Conservation (phyloP, 2,113 vertebrate species). For the Gorilla gorilla region DNA sequence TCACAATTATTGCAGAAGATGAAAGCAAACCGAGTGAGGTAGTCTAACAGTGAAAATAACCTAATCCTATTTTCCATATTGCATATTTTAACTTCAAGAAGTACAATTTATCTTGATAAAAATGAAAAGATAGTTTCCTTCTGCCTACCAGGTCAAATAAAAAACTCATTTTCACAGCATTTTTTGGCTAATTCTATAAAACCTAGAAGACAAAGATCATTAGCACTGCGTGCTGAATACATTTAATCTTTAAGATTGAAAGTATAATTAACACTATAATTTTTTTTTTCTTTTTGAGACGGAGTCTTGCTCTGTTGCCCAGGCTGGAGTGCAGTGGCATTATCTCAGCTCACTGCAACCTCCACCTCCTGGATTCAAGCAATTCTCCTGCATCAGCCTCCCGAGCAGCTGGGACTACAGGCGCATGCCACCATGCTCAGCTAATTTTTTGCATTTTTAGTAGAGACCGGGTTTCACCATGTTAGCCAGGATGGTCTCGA, state of each 20-base stretch:
- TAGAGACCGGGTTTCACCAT: too few relatives aligned
- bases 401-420: too few relatives aligned
- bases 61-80: not conserved
- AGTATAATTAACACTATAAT: not conserved
- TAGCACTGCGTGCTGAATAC: not conserved
- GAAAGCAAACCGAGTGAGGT: not conserved
- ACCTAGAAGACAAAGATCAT: not conserved
- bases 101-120: not conserved
- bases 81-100: not conserved
- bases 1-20: constrained; percentile 21
- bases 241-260: not conserved
- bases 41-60: not conserved
- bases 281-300: not conserved
- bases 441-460: too few relatives aligned
- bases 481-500: too few relatives aligned
- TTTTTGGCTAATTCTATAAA: not conserved
- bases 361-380: too few relatives aligned
- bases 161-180: not conserved
- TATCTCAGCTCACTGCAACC: too few relatives aligned
- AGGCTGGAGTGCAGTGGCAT: too few relatives aligned
- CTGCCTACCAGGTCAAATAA: not conserved
- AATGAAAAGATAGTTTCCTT: not conserved
- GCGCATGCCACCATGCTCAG: accelerated
- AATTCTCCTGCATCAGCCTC: too few relatives aligned
- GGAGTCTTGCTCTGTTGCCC: too few relatives aligned